phyloP scores from a whole-genome alignment of 2,113 vertebrate genomes.

The Labeo catla region DNA sequence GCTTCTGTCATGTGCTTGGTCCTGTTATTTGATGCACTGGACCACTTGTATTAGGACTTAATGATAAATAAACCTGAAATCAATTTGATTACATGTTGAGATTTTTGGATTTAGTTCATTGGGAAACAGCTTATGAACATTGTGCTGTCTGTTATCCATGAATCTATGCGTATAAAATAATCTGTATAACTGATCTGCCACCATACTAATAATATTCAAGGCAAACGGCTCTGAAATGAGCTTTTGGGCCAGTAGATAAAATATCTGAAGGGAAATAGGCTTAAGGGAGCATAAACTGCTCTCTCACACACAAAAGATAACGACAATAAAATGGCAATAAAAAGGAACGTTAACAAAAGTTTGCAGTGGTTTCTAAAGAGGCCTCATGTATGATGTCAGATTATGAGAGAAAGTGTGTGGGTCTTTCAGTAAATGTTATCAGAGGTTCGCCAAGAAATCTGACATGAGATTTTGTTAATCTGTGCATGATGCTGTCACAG shows the following conservation, averaged over 20 bases:
- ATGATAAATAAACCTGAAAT: too few species aligned
- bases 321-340: neutral
- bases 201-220: neutral
- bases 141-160: too few species aligned
- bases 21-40: too few species aligned
- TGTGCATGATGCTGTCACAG: neutral
- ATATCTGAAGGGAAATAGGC: neutral
- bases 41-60: too few species aligned
- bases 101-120: neutral
- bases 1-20: too few species aligned
- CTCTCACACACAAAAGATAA: neutral
- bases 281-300: neutral
- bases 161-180: neutral
- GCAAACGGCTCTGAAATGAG: neutral
- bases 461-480: slow-evolving; percentile 14
- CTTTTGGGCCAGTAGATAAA: neutral
- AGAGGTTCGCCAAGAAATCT: neutral
- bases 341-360: neutral
- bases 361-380: neutral
- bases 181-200: neutral
- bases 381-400: neutral
- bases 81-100: neutral
- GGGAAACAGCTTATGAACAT: neutral
- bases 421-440: neutral
- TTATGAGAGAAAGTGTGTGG: neutral